phyloP scores from a whole-genome alignment of 2,888 invertebrate species.

The Cheilosia vernalis region DNA sequence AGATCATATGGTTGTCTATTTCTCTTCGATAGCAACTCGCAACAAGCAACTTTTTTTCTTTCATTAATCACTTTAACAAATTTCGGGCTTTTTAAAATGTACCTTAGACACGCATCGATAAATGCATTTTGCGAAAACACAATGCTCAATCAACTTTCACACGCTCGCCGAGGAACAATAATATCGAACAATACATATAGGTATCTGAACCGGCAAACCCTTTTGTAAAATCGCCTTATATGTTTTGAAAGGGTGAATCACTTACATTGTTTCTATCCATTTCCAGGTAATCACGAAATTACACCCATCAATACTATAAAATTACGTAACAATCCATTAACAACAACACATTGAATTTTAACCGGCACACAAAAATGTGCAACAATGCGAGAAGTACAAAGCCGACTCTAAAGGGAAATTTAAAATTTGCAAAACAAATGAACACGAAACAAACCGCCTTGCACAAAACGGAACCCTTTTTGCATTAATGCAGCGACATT shows the following conservation, averaged over 20 bases:
- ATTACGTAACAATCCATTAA: slow-evolving; percentile 38
- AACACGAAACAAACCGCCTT: slow-evolving; percentile 67
- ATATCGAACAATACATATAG: no score
- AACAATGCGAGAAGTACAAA: slow-evolving; percentile 57
- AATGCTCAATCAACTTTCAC: no score
- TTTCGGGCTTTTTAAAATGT: no score
- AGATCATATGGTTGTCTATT: no score
- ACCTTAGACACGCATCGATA: no score
- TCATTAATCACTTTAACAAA: no score
- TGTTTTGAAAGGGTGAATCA: slow-evolving; percentile 34
- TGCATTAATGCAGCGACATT: slow-evolving; percentile 36
- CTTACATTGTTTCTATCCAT: slow-evolving; percentile 55
- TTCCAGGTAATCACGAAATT: slow-evolving; percentile 61
- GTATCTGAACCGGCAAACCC: no score
- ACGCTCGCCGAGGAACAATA: no score
- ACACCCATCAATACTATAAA: slow-evolving; percentile 32
- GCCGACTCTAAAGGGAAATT: slow-evolving; percentile 15
- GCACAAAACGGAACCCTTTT: slow-evolving; percentile 39
- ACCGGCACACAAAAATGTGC: slow-evolving; percentile 35
- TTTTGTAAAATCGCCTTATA: no score
- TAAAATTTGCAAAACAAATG: slow-evolving; percentile 62
- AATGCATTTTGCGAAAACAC: no score
- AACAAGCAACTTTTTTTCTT: no score
- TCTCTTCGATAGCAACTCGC: no score
- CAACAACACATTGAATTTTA: slow-evolving; percentile 16